Base-by-base conservation (phyloP, 2,797 vertebrate species). In the Neosilurus hyrtlii region DNA sequence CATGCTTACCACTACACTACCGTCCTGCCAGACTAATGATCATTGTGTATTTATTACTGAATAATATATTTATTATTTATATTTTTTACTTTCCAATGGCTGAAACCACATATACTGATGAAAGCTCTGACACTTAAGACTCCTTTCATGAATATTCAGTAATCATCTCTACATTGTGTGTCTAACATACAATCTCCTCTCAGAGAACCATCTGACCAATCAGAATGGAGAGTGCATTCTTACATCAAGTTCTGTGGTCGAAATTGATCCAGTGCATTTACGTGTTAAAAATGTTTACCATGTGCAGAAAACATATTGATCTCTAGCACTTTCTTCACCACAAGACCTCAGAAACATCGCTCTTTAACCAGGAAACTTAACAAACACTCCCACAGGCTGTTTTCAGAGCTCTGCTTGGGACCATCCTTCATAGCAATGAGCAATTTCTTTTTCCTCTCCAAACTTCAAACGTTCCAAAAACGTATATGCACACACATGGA, bases 321-420 rank as follows among this genome's bases (percentile, higher is more conserved):
- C 61, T 65, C 43, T 37, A 52, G 76, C 76, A 51, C 35, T 20
- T 65, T 18, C 43, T 78, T 30, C 24, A 80, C 77, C 82, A 57
- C 79, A 14, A 74, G 63, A 84, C 77, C 61, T 54, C 66, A 26
- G 20, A 35, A 75, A 59, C 72, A 18, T 59, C 30, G 1, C 56
- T n/a, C 8, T 59, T 11, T n/a, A 11, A 65, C 77, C 82, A 74
- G 71, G 67, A 79, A 54, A 12, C 20, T 67, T 81, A 70, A 62
- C 72, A 65, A 57, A 49, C 66, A 68, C 20, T 4, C 37, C 61
- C 61, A 67, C 63, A n/a, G 73, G 61, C 59, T 87, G 82, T 49
- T 74, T 86, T 88, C 51, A 35, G 72, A 70, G 80, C 80, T 79
- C 70, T 18, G 35, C 20, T 54, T 73, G 59, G 67, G 54, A 83